Percentiles rank a stretch among this genome's conserved stretches.
These are phyloP conservation scores for Barypeithes pellucidus DNA, from an alignment of 2,888 invertebrate genomes.

Conservation along the genomic window DNA sequence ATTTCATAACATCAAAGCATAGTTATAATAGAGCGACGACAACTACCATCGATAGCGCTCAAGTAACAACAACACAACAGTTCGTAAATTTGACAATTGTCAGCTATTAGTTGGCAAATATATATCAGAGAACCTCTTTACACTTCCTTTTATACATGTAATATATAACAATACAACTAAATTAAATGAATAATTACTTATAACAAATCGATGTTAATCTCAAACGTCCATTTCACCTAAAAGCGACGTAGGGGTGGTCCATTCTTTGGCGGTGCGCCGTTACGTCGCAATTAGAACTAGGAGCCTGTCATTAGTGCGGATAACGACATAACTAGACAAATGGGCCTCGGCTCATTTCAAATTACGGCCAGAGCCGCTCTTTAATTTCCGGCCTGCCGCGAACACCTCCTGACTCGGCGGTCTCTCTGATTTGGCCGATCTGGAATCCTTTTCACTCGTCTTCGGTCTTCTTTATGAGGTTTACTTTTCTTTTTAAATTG, in stretches of 20 bases:
- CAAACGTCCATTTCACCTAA: conserved; percentile 31
- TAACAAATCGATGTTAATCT: conserved; percentile 27
- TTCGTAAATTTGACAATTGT: no score
- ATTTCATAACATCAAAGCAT: no score
- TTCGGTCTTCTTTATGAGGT: conserved; percentile 11
- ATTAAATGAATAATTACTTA: neutral
- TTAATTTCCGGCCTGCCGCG: conserved; percentile 67
- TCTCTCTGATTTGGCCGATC: conserved; percentile 32
- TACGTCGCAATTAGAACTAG: conserved; percentile 60
- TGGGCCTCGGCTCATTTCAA: conserved; percentile 68
- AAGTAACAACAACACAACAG: no score
- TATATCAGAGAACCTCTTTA: no score
- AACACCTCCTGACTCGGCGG: conserved; percentile 63
- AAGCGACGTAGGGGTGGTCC: conserved; percentile 64
- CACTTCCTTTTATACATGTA: no score
- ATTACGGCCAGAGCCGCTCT: conserved; percentile 69
- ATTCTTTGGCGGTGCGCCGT: conserved; percentile 55
- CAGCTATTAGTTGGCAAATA: no score
- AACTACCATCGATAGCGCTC: no score
- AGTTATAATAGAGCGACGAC: no score
- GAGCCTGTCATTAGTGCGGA: conserved; percentile 69
- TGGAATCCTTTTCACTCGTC: conserved; percentile 26
- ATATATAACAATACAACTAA: neutral
- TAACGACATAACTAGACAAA: conserved; percentile 72
- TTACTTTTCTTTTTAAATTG: conserved; percentile 23